Evolutionary conservation across 2,113 vertebrate species (phyloP).

Genomic region (Dissostichus mawsoni): DNA sequence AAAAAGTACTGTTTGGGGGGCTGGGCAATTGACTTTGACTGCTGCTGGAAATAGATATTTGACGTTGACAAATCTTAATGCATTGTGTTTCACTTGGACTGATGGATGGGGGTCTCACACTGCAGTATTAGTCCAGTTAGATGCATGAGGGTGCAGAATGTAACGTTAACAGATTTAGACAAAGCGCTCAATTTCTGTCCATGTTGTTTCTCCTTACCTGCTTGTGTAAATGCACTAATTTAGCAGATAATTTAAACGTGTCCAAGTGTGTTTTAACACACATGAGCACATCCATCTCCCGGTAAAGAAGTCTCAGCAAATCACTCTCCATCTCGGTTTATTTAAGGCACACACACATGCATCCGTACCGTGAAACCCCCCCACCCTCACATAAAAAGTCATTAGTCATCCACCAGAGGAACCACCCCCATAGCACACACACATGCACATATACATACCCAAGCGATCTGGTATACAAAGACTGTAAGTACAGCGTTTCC

Average conservation of each 20-base stretch:
- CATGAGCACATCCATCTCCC: slow-evolving; percentile 24
- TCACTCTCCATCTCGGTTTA: slow-evolving; percentile 8
- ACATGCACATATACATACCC: slow-evolving; percentile 1
- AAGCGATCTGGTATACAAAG: slow-evolving; percentile 10
- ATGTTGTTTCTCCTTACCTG: slow-evolving; percentile 4
- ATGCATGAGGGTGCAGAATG: background rate
- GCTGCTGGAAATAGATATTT: slow-evolving; percentile 56
- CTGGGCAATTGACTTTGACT: slow-evolving; percentile 53
- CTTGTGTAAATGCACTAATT: background rate
- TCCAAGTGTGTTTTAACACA: background rate
- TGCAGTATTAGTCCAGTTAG: background rate
- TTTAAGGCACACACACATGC: slow-evolving; percentile 5
- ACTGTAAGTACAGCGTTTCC: slow-evolving; percentile 36
- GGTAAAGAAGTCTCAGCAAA: slow-evolving; percentile 34
- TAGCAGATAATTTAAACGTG: background rate
- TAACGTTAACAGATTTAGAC: background rate
- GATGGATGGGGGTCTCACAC: background rate
- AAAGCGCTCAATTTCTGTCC: background rate
- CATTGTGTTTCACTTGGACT: slow-evolving; percentile 3
- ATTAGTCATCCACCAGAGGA: slow-evolving; percentile 57
- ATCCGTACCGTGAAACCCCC: background rate
- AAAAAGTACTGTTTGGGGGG: slow-evolving; percentile 42
- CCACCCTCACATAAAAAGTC: slow-evolving; percentile 12
- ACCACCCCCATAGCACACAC: slow-evolving; percentile 31
- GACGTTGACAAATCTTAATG: slow-evolving; percentile 62